Evolutionary conservation across 2,797 vertebrate genomes (phyloP).

Genomic region (Dicrostonyx torquatus): DNA sequence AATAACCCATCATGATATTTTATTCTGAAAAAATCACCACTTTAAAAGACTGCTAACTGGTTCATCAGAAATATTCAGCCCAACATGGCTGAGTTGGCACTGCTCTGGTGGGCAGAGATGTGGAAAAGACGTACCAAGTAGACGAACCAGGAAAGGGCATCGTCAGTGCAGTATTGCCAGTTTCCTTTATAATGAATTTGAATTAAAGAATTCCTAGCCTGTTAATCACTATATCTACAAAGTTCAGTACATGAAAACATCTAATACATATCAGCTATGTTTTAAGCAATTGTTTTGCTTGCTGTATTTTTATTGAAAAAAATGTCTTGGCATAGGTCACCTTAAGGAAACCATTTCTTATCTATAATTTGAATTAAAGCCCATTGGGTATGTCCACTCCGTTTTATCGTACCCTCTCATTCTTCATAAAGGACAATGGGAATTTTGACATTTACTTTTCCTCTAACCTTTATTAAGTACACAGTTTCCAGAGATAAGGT

Average conservation of each 20-base stretch:
- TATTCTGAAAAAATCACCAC: not conserved
- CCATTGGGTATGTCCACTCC: too few relatives aligned
- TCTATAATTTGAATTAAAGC: not conserved
- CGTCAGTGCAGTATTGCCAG: not conserved
- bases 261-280: not conserved
- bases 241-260: not conserved
- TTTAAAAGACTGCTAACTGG: not conserved
- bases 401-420: not conserved
- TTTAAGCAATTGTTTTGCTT: not conserved
- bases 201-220: not conserved
- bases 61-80: not conserved
- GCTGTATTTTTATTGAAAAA: not conserved
- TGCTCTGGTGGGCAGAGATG: too few relatives aligned
- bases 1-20: not conserved
- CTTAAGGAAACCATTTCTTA: not conserved
- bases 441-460: not conserved
- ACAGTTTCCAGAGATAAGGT: not conserved
- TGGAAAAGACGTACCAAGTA: too few relatives aligned
- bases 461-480: not conserved
- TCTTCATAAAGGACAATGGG: not conserved
- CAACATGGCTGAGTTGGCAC: not conserved
- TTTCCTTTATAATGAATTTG: not conserved
- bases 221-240: not conserved
- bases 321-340: not conserved
- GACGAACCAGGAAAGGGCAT: not conserved